These are phyloP conservation scores for Conops quadrifasciatus DNA, from an alignment of 2,888 invertebrate species.

Conservation along the genomic window DNA sequence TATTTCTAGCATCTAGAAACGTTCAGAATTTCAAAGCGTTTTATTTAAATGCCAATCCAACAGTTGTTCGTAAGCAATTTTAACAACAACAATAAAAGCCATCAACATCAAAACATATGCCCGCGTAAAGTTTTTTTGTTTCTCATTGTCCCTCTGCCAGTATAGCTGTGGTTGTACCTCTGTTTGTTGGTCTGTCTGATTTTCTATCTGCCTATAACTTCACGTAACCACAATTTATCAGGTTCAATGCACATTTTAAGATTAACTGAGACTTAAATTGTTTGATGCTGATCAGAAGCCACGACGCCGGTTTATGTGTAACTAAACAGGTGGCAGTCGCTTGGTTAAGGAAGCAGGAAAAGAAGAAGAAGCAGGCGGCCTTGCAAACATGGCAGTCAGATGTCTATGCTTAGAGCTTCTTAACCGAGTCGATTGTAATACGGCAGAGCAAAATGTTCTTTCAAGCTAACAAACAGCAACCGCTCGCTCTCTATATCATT, in stretches of 20 bases:
- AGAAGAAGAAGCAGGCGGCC: background rate
- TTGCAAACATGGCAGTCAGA: conserved; percentile 12
- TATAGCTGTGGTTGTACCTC: background rate
- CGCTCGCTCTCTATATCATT: background rate
- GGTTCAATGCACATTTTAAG: conserved; percentile 11
- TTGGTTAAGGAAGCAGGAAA: background rate
- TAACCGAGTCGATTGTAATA: conserved; percentile 2
- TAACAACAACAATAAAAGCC: conserved; percentile 6
- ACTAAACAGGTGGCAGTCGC: background rate
- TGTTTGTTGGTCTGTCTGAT: no score
- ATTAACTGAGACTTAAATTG: conserved; percentile 3
- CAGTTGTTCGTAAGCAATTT: background rate
- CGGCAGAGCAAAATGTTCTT: no score
- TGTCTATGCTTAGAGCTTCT: conserved; percentile 7
- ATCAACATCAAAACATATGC: conserved; percentile 4
- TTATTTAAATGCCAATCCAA: conserved; percentile 25
- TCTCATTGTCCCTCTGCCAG: background rate
- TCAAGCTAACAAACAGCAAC: background rate
- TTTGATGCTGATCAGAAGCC: background rate
- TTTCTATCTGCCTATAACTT: no score
- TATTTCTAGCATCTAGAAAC: conserved; percentile 4
- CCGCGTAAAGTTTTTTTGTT: conserved; percentile 2
- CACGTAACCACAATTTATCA: background rate
- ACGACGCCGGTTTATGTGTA: background rate
- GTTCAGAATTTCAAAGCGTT: conserved; percentile 20